Conservation (phyloP, 35 echinoderm and acorn worm species). For the Chiridota heheva region DNA sequence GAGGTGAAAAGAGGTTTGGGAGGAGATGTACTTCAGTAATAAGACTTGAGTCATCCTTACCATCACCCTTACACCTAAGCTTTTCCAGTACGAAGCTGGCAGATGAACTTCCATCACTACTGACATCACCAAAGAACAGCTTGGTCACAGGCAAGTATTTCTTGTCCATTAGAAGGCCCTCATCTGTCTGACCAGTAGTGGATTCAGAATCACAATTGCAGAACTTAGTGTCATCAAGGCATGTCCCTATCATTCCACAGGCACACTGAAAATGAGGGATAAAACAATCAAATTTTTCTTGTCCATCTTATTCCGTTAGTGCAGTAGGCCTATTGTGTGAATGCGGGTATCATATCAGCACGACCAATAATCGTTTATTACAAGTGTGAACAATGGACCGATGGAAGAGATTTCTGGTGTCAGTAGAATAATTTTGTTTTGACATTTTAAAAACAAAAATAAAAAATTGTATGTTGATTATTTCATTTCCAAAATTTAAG, state of each 20-base stretch:
- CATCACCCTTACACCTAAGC: constrained; percentile 75
- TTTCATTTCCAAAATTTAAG: too few species aligned
- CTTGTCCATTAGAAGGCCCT: constrained; percentile 74
- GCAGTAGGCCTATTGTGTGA: too few species aligned
- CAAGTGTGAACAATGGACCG: too few species aligned
- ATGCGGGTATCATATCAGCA: too few species aligned
- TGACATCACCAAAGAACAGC: constrained; percentile 78
- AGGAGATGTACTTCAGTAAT: too few species aligned
- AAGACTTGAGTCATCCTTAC: constrained; percentile 65
- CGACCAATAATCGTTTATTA: too few species aligned
- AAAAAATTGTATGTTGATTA: too few species aligned
- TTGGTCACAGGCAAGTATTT: constrained; percentile 66
- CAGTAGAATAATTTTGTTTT: too few species aligned
- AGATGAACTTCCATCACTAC: constrained; percentile 25
- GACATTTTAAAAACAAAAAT: too few species aligned
- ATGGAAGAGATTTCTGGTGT: too few species aligned
- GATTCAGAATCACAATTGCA: constrained; percentile 82
- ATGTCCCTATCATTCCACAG: constrained; percentile 63
- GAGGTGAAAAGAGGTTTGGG: too few species aligned
- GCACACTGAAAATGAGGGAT: constrained; percentile 61
- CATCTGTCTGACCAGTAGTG: constrained; percentile 46
- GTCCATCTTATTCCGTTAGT: too few species aligned
- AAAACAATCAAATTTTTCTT: background rate
- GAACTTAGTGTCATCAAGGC: constrained; percentile 48
- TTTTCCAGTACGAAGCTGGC: constrained; percentile 63